These are phyloP conservation scores for Gymnopithys bicolor DNA, from an alignment of 2,797 vertebrate species.

Conservation along the genomic window DNA sequence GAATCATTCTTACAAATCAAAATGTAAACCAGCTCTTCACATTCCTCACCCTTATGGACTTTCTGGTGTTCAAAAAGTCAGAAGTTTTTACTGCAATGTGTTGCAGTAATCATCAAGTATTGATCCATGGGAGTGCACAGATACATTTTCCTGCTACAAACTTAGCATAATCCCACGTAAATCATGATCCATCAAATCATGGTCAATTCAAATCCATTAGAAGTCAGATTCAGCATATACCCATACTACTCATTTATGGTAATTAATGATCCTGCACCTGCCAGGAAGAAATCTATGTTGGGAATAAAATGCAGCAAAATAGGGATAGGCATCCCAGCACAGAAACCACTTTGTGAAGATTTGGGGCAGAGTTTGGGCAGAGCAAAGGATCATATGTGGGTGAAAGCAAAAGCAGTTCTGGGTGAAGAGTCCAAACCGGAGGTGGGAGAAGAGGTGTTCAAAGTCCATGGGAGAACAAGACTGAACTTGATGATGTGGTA, in stretches of 20 bases:
- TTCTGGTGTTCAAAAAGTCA: background rate
- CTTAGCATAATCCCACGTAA: background rate
- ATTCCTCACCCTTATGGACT: background rate
- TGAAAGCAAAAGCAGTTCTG: background rate
- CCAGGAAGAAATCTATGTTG: background rate
- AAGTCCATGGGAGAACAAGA: background rate
- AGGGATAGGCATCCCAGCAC: background rate
- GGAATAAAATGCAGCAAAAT: background rate
- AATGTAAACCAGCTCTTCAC: background rate
- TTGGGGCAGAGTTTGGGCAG: background rate
- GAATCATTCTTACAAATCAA: background rate
- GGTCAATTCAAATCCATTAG: background rate
- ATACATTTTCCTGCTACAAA: background rate
- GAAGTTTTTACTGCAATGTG: background rate
- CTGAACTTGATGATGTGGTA: background rate
- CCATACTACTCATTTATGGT: background rate
- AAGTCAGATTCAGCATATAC: background rate
- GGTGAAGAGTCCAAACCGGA: background rate
- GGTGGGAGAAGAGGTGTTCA: background rate
- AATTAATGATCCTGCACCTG: background rate
- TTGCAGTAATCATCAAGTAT: background rate
- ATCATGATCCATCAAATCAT: background rate
- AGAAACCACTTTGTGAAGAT: background rate
- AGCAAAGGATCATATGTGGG: background rate
- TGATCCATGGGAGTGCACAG: rapidly evolving